phyloP scores from a whole-genome alignment of 2,797 vertebrate genomes.

The Chiroxiphia lanceolata region DNA sequence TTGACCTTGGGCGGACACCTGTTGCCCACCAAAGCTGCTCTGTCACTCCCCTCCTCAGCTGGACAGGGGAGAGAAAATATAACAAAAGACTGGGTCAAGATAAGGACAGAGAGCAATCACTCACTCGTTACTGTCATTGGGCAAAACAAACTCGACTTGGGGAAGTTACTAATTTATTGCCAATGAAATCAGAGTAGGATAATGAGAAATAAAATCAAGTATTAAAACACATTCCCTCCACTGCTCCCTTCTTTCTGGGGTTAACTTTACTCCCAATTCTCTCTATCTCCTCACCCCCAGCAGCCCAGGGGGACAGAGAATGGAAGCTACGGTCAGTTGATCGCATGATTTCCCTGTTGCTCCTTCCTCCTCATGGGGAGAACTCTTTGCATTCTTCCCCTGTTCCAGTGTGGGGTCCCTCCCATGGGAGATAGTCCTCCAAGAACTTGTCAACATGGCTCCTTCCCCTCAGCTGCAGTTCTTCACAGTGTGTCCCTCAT shows the following conservation, averaged over 20 bases:
- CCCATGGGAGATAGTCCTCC: not conserved
- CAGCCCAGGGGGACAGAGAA: not conserved
- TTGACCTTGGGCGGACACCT: not conserved
- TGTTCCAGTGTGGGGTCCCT: not conserved
- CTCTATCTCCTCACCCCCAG: not conserved
- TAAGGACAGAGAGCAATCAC: not conserved
- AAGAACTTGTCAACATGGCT: accelerated
- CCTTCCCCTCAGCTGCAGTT: not conserved
- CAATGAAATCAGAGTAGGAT: not conserved
- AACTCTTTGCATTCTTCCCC: not conserved
- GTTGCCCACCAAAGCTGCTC: not conserved
- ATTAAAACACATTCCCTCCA: not conserved
- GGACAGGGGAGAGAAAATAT: not conserved
- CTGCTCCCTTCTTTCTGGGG: not conserved
- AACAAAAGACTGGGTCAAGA: accelerated
- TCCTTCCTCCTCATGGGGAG: not conserved
- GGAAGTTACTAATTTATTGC: not conserved
- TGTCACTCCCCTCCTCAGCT: not conserved
- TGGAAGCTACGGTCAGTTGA: not conserved
- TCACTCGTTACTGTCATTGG: not conserved
- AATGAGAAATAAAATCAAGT: not conserved
- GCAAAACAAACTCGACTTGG: not conserved
- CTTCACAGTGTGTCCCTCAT: not conserved
- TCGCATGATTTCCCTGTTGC: not conserved
- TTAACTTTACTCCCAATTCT: not conserved